Percentiles rank a stretch among this genome's conserved stretches.
Evolutionary conservation across 2,113 vertebrate genomes (phyloP).

Genomic region (Forbesichthys papilliferus): DNA sequence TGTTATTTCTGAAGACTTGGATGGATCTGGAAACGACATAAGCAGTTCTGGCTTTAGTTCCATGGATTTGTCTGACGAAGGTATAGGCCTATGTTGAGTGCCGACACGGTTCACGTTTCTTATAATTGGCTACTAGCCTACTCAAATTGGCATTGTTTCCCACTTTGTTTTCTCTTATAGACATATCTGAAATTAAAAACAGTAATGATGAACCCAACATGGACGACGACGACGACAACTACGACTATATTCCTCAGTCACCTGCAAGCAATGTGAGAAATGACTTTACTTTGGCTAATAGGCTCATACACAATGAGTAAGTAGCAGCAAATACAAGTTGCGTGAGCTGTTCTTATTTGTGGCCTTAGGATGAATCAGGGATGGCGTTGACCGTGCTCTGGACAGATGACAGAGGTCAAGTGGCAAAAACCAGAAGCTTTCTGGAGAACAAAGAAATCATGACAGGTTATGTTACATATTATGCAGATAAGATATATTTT

Average conservation of each 20-base stretch:
- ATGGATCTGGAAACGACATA: slow-evolving; percentile 78
- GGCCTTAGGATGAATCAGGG: slow-evolving; percentile 36
- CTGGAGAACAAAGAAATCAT: slow-evolving; percentile 81
- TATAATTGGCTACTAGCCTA: not conserved
- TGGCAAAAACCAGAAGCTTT: slow-evolving; percentile 63
- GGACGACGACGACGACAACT: too few relatives aligned
- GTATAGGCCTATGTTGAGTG: not conserved
- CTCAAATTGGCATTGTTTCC: too few relatives aligned
- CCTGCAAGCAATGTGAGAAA: not conserved
- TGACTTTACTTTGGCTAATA: not conserved
- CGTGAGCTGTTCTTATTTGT: slow-evolving; percentile 2
- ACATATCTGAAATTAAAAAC: too few relatives aligned
- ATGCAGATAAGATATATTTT: not conserved
- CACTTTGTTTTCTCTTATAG: too few relatives aligned
- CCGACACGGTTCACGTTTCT: not conserved
- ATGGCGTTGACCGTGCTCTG: not conserved
- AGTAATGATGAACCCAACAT: too few relatives aligned
- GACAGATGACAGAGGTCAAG: not conserved
- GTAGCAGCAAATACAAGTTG: not conserved
- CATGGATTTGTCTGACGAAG: slow-evolving; percentile 32
- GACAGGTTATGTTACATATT: slow-evolving; percentile 69
- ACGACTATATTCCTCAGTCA: not conserved
- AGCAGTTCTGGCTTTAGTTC: slow-evolving; percentile 80
- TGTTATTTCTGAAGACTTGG: slow-evolving; percentile 74
- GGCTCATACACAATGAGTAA: not conserved